These are phyloP conservation scores for Drosophila mettleri DNA, from an alignment of 2,888 invertebrate genomes.

Conservation along the genomic window DNA sequence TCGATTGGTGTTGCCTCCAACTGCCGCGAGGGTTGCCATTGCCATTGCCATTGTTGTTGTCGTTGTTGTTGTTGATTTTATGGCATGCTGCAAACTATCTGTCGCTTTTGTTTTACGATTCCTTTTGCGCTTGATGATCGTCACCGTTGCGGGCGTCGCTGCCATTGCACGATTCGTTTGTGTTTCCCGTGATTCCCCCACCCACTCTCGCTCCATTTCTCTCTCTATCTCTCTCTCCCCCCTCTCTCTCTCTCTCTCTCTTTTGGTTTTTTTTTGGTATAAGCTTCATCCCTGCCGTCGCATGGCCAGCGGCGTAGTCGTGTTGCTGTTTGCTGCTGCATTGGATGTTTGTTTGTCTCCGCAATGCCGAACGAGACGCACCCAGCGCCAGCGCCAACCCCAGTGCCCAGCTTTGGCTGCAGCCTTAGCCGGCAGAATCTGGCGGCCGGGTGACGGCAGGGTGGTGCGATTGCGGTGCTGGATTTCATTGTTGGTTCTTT, in stretches of 20 bases:
- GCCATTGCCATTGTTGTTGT: conserved; percentile 38
- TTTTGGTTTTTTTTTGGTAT: neutral
- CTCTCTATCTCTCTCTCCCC: too few species aligned
- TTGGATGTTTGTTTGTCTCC: conserved; percentile 73
- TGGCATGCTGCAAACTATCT: conserved; percentile 74
- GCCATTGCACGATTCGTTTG: conserved; percentile 34
- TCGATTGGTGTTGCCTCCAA: conserved; percentile 70
- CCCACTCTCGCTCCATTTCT: neutral
- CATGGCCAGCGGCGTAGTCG: conserved; percentile 68
- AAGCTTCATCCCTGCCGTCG: conserved; percentile 14
- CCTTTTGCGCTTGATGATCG: conserved; percentile 77
- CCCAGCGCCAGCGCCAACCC: neutral
- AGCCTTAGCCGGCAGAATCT: conserved; percentile 10
- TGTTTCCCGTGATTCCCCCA: conserved; percentile 2
- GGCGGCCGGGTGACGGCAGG: neutral
- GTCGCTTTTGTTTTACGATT: conserved; percentile 80
- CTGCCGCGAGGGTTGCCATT: conserved; percentile 41
- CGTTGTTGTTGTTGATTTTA: conserved; percentile 59
- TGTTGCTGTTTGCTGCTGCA: conserved; percentile 77
- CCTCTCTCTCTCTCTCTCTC: neutral
- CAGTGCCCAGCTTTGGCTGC: neutral
- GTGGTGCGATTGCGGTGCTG: conserved; percentile 22
- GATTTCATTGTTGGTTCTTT: conserved; percentile 57
- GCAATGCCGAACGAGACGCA: conserved; percentile 46
- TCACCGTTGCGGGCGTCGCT: conserved; percentile 52